Evolutionary conservation across 2,888 invertebrate genomes (phyloP), one percentile per base, ranked within the genome.

Genomic region (Acanthoscelides obtectus): DNA sequence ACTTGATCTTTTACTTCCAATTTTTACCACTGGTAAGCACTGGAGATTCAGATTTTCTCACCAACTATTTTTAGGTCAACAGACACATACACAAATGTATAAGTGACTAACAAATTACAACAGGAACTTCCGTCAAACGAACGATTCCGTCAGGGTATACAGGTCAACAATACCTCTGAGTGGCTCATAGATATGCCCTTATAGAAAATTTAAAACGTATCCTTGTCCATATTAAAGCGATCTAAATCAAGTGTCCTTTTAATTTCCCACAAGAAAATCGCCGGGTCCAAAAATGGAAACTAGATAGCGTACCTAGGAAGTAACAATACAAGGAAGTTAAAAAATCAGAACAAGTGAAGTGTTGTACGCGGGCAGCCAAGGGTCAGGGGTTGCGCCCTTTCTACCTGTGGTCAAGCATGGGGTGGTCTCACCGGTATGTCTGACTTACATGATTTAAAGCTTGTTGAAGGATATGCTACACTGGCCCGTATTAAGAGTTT

Each of bases 391-490:
- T 72, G 75, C 73, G 73, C 70, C 72, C 25, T 20, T 71, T 70
- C 45, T 45, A 45, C 45, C 45, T 45, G 45, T 45, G 45, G 45
- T 45, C 45, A 45, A 45, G 12, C 45, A 4, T 45, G 17, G 45
- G 45, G 45, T 45, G 45, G 45, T 45, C 45, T 45, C 45, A 12
- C 45, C 45, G 45, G 45, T 45, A 45, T 45, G 17, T 45, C 45
- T 45, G 70, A 69, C 69, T 74, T 71, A 74, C 74, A 74, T 69
- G 73, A 71, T 72, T 73, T 75, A 73, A 70, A 70, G 73, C 69
- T 67, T 45, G 65, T 70, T 45, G 69, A 70, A 74, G 67, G 72
- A 72, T 71, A 72, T 71, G 72, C 71, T 72, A 70, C 69, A 68
- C 68, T 8, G 22, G 70, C 64, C 66, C 66, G 65, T 69, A 69